Percentiles rank a stretch among this genome's conserved stretches.
These are phyloP conservation scores for Pomacea canaliculata DNA, from an alignment of 2,888 invertebrate species.

Conservation along the genomic window DNA sequence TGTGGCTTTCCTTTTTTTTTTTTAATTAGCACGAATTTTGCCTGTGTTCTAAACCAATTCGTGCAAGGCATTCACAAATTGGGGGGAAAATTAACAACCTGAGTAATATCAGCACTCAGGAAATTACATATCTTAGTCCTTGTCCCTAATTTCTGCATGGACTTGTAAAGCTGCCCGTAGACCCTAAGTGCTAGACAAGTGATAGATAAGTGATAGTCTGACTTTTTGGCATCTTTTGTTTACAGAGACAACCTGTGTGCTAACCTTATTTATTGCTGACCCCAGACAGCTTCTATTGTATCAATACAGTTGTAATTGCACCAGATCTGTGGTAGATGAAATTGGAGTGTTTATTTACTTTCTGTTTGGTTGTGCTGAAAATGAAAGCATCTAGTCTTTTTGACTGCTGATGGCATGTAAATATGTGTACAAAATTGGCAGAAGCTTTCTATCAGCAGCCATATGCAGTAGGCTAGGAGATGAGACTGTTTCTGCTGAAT, in stretches of 20 bases:
- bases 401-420: too few species aligned
- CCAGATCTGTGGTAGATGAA: too few species aligned
- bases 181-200: not conserved
- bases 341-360: too few species aligned
- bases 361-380: too few species aligned
- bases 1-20: conserved; percentile 13
- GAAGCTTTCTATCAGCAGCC: too few species aligned
- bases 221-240: conserved; percentile 6
- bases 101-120: conserved; percentile 9
- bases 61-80: not conserved
- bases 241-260: conserved; percentile 8
- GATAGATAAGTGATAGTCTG: not conserved
- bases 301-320: not conserved
- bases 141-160: conserved; percentile 14
- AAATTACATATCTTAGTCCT: conserved; percentile 1
- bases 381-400: too few species aligned
- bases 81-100: not conserved
- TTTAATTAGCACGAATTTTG: conserved; percentile 9
- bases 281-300: not conserved
- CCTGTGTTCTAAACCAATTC: conserved; percentile 5
- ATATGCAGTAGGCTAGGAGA: conserved; percentile 17
- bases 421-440: too few species aligned
- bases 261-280: conserved; percentile 9
- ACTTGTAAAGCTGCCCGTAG: not conserved
- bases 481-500: conserved; percentile 20